These are phyloP conservation scores for Myiotriccus ornatus DNA, from an alignment of 2,797 vertebrate species.

Conservation along the genomic window DNA sequence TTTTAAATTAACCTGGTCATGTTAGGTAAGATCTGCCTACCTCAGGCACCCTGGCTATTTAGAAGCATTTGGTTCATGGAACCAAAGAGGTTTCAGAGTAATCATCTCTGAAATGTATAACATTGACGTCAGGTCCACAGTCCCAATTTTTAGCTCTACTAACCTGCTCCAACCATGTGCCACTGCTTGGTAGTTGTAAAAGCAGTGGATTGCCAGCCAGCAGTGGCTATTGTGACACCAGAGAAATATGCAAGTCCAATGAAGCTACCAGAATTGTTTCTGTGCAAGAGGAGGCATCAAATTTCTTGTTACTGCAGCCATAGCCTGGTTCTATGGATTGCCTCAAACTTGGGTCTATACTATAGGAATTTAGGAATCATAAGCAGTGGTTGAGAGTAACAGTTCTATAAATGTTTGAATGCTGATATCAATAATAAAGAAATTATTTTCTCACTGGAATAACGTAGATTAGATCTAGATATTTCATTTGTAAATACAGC, in stretches of 20 bases:
- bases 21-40: not conserved
- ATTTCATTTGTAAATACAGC: not conserved
- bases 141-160: not conserved
- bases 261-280: not conserved
- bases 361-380: not conserved
- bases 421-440: not conserved
- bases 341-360: not conserved
- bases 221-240: not conserved
- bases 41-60: not conserved
- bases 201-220: not conserved
- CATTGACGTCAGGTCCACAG: not conserved
- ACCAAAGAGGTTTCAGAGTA: not conserved
- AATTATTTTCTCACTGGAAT: not conserved
- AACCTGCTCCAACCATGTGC: not conserved
- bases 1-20: not conserved
- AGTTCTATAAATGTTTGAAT: not conserved
- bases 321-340: not conserved
- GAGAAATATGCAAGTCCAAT: not conserved
- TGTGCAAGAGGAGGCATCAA: not conserved
- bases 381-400: not conserved
- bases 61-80: not conserved
- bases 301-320: not conserved
- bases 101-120: not conserved
- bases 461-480: not conserved
- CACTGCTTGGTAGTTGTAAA: not conserved